Percentiles rank a stretch among this genome's conserved stretches.
Evolutionary conservation across 2,797 vertebrate species (phyloP).

Genomic region (Rhabdophis nuchalis): DNA sequence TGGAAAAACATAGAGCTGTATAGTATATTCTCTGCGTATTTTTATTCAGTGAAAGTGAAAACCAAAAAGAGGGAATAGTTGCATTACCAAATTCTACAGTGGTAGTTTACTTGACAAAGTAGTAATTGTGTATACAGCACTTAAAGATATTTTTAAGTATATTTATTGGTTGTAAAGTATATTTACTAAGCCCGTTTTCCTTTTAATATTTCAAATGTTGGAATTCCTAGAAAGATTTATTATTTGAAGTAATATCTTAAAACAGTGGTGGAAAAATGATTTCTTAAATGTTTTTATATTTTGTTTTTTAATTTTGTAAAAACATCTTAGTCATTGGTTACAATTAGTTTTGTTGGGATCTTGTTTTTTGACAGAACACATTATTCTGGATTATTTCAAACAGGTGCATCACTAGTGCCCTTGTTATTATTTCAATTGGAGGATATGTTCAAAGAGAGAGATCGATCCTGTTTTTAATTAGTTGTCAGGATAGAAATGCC

Average conservation of each 20-base stretch:
- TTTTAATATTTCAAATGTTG: slow-evolving; percentile 61
- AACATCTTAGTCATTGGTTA: slow-evolving; percentile 57
- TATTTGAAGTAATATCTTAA: slow-evolving; percentile 54
- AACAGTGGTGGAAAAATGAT: slow-evolving; percentile 61
- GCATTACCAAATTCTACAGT: slow-evolving; percentile 66
- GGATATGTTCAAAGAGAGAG: not conserved
- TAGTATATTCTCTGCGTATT: slow-evolving; percentile 70
- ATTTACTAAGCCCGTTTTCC: slow-evolving; percentile 50
- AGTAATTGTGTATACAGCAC: slow-evolving; percentile 60
- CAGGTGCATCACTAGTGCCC: not conserved
- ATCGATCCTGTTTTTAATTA: slow-evolving; percentile 26
- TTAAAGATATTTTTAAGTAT: slow-evolving; percentile 64
- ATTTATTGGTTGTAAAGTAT: slow-evolving; percentile 72
- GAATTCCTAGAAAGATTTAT: slow-evolving; percentile 52
- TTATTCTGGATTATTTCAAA: slow-evolving; percentile 57
- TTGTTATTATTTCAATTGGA: not conserved
- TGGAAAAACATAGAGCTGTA: slow-evolving; percentile 62
- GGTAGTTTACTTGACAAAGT: slow-evolving; percentile 65
- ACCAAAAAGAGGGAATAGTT: slow-evolving; percentile 65
- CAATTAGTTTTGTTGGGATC: slow-evolving; percentile 63
- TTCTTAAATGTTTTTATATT: slow-evolving; percentile 62
- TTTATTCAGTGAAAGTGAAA: slow-evolving; percentile 60
- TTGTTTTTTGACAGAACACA: slow-evolving; percentile 55
- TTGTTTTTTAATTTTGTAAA: slow-evolving; percentile 60
- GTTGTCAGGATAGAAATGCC: slow-evolving; percentile 23